phyloP scores from a whole-genome alignment of 2,113 vertebrate genomes.

The Xenus cinereus region DNA sequence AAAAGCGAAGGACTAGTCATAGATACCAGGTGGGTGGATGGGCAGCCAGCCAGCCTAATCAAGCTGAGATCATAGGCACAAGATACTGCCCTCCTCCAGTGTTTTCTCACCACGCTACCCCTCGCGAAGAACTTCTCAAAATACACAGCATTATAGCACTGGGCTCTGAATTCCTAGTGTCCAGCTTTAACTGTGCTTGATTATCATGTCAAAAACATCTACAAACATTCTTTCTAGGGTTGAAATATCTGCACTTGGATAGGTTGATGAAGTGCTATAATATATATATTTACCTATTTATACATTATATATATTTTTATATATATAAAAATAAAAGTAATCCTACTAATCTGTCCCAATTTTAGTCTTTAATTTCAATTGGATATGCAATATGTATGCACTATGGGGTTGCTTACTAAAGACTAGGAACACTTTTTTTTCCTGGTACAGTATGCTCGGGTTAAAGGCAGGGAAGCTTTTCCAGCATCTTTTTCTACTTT shows the following conservation, averaged over 20 bases:
- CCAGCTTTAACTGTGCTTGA: background rate
- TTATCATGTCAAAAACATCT: background rate
- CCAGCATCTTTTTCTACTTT: background rate
- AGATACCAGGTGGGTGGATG: background rate
- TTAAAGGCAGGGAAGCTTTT: background rate
- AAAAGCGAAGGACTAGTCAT: background rate
- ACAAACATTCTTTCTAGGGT: background rate
- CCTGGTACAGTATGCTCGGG: background rate
- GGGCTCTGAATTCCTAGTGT: background rate
- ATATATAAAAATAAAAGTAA: background rate
- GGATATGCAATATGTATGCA: background rate
- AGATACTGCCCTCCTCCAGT: conserved; percentile 9
- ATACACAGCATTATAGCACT: background rate
- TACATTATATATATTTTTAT: background rate
- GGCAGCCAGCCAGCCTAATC: background rate
- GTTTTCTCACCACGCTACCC: background rate
- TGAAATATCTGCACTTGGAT: background rate
- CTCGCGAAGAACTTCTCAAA: background rate
- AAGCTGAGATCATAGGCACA: conserved; percentile 26
- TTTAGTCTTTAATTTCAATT: background rate
- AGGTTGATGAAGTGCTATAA: background rate
- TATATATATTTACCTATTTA: background rate
- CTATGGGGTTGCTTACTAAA: background rate
- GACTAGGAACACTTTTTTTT: background rate
- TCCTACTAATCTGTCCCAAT: background rate